Percentiles rank a stretch among this genome's conserved stretches.
Evolutionary conservation across 2,888 invertebrate species (phyloP).

Genomic region (Tineola bisselliella): DNA sequence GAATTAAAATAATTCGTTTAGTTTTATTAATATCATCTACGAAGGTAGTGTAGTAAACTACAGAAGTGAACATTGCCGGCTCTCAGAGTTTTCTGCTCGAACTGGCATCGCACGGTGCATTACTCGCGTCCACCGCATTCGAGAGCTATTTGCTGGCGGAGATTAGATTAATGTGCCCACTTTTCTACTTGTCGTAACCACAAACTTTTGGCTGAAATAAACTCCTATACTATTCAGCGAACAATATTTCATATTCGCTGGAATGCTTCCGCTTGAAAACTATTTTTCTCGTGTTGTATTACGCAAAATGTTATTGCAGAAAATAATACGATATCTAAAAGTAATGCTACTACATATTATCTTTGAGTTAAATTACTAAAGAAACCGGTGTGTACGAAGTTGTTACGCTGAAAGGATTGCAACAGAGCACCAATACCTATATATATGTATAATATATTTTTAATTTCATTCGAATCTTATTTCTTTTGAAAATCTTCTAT

Average conservation of each 20-base stretch:
- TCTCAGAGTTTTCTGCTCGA: conserved; percentile 39
- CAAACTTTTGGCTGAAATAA: conserved; percentile 23
- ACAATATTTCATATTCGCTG: conserved; percentile 11
- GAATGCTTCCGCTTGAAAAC: background rate
- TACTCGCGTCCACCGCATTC: conserved; percentile 58
- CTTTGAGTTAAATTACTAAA: no score
- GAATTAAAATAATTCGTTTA: background rate
- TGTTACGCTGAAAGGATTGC: no score
- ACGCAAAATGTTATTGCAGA: background rate
- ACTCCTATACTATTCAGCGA: conserved; percentile 12
- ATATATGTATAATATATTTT: no score
- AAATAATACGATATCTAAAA: background rate
- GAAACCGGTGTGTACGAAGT: no score
- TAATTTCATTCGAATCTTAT: no score
- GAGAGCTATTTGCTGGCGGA: conserved; percentile 56
- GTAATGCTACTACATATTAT: no score
- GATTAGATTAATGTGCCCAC: conserved; percentile 65
- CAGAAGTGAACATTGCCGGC: background rate
- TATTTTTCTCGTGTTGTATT: background rate
- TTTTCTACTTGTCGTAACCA: conserved; percentile 58
- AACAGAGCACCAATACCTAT: no score
- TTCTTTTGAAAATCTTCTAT: no score
- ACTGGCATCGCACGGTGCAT: conserved; percentile 56
- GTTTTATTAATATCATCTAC: background rate
- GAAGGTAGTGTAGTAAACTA: background rate